Base-by-base conservation (phyloP, 2,797 vertebrate genomes). In the Lepilemur septentrionalis region DNA sequence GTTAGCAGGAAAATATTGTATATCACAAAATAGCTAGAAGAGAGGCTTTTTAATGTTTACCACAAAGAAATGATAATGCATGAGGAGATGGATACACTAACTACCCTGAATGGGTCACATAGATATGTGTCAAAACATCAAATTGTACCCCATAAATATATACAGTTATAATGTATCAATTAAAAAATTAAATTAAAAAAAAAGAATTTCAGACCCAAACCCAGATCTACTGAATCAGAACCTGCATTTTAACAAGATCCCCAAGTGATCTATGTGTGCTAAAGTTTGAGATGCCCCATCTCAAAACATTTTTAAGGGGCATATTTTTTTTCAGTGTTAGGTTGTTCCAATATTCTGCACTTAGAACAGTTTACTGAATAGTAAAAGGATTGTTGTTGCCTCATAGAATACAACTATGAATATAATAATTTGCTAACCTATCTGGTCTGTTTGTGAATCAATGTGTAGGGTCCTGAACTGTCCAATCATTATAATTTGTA, bases 351-450 rank as follows among this genome's bases (percentile, higher is more conserved):
- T 83, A 83, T 94, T 88, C 52, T 90, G 35, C 46, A 83, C 87
- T 87, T 94, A 76, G 32, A 94, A 82, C 35, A 23, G 38, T 81
- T 96, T 76, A 43, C 50, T 63, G 46, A 59, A 41, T 22, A 59
- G 48, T 87, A 43, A 73, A 87, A 90, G n/a, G 25, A 30, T 75
- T 91, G 43, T 43, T 61, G 38, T 79, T 93, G 79, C 48, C 50
- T 92, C 75, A 52, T 86, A 92, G 84, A 94, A 69, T 84, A 89
- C 12, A 80, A 67, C 15, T 89, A 30, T 70, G 85, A 88, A 93
- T 59, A 59, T 59, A 59, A 59, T 89, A 73, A 91, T 93, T 87
- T 83, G 52, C 75, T 89, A 90, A 78, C 48, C 30, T 88, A 75
- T 76, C 76, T 92, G 80, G 15, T 87, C 48, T 96, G 81, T 32